Base-by-base conservation (phyloP, 2,113 vertebrate genomes). In the Xiphophorus couchianus region DNA sequence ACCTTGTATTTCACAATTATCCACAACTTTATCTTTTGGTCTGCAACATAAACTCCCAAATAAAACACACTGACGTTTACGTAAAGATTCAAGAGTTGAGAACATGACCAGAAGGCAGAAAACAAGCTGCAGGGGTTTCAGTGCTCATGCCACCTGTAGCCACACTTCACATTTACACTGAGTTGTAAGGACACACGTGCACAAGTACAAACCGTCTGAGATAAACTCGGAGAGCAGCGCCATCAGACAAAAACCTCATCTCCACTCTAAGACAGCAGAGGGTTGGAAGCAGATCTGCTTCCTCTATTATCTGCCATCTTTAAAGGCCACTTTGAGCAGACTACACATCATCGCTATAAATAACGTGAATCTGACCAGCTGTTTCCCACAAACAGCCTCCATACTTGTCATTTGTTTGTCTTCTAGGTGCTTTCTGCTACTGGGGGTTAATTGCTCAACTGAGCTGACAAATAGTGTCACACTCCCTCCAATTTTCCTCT, bases 281-380 rank as follows among this genome's bases (percentile, higher is more conserved):
- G 9, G 48, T 29, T 76, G 63, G 63, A 33, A 76, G 76, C 25
- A 62, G 68, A 74, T 81, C 31, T 66, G 66, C n/a, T 28, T 78
- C 14, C 30, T 39, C 61, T 82, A 51, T 76, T n/a, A 71, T 84
- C 68, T 66, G 31, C 74, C 33, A 65, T 71, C 35, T 66, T 78
- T 76, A 80, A 70, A 80, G 48, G 71, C 74, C 69, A 62, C 37
- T 64, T 65, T 58, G 42, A 75, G 74, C 71, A 69, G 74, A 77
- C 48, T 69, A 67, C 19, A 66, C 61, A 75, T 39, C 73, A 85
- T 81, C 31, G 17, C 84, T 85, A 87, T 80, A 86, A 90, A 86
- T 87, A 85, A 76, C 69, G 76, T 12, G 58, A 54, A 72, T 78
- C 51, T 76, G 73, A 83, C 82, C 80, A 83, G 44, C 54, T 77